Base-by-base conservation (phyloP, 1,140 invertebrate genomes). In the Camponotus pennsylvanicus region DNA sequence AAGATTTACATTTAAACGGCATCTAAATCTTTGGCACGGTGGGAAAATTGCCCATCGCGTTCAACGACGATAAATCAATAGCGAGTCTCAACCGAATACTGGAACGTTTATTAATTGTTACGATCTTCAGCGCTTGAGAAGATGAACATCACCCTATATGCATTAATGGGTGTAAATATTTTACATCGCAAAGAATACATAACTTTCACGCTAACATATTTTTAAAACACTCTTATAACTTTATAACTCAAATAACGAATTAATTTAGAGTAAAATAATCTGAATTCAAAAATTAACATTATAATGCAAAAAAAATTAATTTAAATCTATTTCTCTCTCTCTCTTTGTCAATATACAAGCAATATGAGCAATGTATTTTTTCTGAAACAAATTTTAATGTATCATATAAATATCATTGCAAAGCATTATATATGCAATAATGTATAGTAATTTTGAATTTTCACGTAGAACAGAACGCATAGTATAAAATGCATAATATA, bases 1-100 rank as follows among this genome's bases (percentile, higher is more conserved):
- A 76, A 88, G 82, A 89, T 88, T 88, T 89, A 27, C 87, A 80
- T 86, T 88, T 85, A 86, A 89, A 85, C 64, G 64, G 13, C 42
- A 45, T 76, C 37, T 67, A 69, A 73, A 69, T 71, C 49, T 75
- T 71, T 45, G 32, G 49, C 45, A 32, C 64, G 52, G 52, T 73
- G 69, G 27, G 52, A 73, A 82, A 82, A 82, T 71, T 82, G 9
- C 67, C 27, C 37, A 57, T 82, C 37, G 67, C 67, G 67, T 45
- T 45, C 79, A 73, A 82, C 40, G 21, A 71, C 6, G 40, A 40
- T 82, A 61, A 82, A 82, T 82, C 55, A 82, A 52, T 57, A 57
- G 52, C 6, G 6, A 15, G 18, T 69, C 21, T 82, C 18, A 4
- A 57, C 37, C n/a, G 32, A 79, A 78, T 66, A 64, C 21, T 45